Base-by-base conservation (phyloP, 30 jellyfish, hydroid and myxozoan genomes). In the Nemopilema nomurai region DNA sequence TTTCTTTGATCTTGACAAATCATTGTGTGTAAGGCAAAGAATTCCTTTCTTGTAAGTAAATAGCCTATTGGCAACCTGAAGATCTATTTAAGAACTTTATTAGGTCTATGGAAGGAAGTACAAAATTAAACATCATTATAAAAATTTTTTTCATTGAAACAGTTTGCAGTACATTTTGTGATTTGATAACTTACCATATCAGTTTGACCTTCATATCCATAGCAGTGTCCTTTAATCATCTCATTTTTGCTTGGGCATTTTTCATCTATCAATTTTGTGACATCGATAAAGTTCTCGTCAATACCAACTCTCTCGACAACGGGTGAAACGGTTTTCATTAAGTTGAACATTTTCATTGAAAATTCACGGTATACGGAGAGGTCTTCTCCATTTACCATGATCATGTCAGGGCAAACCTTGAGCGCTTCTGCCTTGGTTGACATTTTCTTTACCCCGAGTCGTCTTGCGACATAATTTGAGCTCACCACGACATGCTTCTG, bases 351-450 rank as follows among this genome's bases (percentile, higher is more conserved):
- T 26, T 69, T 90, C 73, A 67, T 30, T 0, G 97, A 82, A 62
- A 26, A 90, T 23, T 82, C 87, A 4, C 97, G 86, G 72, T 90
- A 90, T 8, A 76, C 67, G 20, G 87, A 19, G 18, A 90, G 73
- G 71, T 83, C 93, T 70, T 90, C 97, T 49, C 97, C 97, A 83
- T 90, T 90, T 24, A 90, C 88, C 77, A 90, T 67, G 6, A 90
- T 71, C 64, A 90, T 49, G 1, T 83, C 91, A 16, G 97, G 97
- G 74, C 97, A 90, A 25, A 53, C 84, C 33, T 78, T 76, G 79
- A 72, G 62, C 9, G 94, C 97, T 50, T 82, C 94, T 0, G 93
- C 67, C 63, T 75, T 77, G 23, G 91, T 33, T 19, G 83, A 72
- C 90, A 82, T 72, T 76, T 90, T 90, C 29, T 69, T 82, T 0